Conservation (phyloP, 2,113 vertebrate species). For the Triplophysa tibetana region DNA sequence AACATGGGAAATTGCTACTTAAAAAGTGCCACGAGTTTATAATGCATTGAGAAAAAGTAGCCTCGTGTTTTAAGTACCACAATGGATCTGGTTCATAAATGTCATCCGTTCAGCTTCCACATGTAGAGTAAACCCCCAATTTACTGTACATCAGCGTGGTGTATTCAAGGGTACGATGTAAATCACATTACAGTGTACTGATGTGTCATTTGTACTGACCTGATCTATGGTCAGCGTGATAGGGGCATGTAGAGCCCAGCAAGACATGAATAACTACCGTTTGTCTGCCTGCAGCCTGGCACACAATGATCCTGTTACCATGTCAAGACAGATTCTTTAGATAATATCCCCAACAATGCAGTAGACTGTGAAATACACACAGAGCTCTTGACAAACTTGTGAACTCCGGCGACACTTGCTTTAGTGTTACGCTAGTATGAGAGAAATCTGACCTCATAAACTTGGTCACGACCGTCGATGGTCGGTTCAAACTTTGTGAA, state of each 20-base stretch:
- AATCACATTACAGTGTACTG: background rate
- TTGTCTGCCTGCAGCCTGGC: background rate
- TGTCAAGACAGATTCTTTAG: constrained; percentile 24
- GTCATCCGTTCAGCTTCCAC: background rate
- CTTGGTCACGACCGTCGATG: too few relatives aligned
- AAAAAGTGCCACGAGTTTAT: too few relatives aligned
- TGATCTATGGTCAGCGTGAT: background rate
- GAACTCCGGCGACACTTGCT: too few relatives aligned
- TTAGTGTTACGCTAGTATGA: too few relatives aligned
- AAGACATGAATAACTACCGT: background rate
- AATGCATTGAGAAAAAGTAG: too few relatives aligned
- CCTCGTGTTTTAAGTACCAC: too few relatives aligned
- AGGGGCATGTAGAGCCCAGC: too few relatives aligned
- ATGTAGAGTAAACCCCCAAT: background rate
- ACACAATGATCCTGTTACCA: background rate
- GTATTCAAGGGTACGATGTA: background rate
- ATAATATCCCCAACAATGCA: constrained; percentile 3
- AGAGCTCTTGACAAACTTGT: too few relatives aligned
- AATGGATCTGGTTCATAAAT: background rate
- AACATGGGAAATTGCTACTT: too few relatives aligned
- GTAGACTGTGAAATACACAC: background rate
- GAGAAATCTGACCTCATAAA: too few relatives aligned
- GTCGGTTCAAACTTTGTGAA: too few relatives aligned
- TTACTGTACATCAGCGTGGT: background rate
- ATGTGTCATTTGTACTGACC: background rate